phyloP scores from a whole-genome alignment of 2,797 vertebrate species.

The Chloroceryle amazona region DNA sequence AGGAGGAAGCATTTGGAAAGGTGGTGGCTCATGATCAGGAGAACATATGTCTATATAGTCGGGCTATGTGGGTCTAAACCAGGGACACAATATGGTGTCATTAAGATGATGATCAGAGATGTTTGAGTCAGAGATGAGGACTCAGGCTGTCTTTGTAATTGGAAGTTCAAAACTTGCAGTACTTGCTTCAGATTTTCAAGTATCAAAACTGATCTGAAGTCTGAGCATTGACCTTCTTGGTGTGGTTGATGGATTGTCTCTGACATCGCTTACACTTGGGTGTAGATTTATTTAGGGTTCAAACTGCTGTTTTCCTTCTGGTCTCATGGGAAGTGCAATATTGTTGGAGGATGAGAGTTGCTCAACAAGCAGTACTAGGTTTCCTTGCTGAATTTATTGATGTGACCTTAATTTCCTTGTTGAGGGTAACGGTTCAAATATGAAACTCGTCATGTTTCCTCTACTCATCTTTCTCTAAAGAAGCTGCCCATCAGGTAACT shows the following conservation, averaged over 20 bases:
- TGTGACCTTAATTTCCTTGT: neutral
- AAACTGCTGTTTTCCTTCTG: neutral
- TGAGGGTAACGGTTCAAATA: neutral
- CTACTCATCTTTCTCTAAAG: neutral
- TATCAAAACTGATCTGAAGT: accelerated
- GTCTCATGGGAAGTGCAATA: accelerated
- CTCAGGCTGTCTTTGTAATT: neutral
- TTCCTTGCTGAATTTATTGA: neutral
- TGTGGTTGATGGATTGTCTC: neutral
- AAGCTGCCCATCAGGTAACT: neutral
- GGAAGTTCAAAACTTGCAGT: neutral
- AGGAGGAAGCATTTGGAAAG: neutral
- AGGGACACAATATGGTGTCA: accelerated
- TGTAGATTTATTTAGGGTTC: neutral
- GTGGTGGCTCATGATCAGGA: neutral
- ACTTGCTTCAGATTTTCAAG: neutral
- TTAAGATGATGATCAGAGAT: neutral
- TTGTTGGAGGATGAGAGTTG: neutral
- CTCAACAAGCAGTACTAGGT: neutral
- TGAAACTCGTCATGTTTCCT: accelerated
- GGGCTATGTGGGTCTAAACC: accelerated
- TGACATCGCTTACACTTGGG: neutral
- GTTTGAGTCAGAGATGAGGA: neutral
- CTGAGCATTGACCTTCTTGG: neutral
- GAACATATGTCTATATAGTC: accelerated